These are phyloP conservation scores for Helogale parvula DNA, from an alignment of 2,113 vertebrate species.

Conservation along the genomic window DNA sequence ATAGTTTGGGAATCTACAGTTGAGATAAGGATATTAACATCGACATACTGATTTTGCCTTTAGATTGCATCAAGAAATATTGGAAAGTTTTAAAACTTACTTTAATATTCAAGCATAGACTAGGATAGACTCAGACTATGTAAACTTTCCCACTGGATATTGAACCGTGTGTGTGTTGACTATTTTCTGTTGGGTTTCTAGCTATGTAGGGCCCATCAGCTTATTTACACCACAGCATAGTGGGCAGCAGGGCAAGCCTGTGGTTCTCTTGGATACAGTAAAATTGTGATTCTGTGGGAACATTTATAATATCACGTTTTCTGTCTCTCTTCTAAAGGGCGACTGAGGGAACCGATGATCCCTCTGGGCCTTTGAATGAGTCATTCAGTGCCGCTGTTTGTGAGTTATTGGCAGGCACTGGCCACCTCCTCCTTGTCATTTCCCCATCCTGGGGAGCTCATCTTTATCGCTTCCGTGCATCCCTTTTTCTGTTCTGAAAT, in stretches of 20 bases:
- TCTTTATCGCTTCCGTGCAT: not conserved
- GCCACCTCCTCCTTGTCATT: not conserved
- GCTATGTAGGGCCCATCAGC: not conserved
- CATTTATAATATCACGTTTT: slow-evolving; percentile 40
- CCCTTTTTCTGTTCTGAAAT: not conserved
- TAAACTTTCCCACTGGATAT: not conserved
- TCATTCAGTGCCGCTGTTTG: not conserved
- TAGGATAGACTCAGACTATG: not conserved
- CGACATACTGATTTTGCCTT: not conserved
- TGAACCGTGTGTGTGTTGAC: not conserved
- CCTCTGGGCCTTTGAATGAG: slow-evolving; percentile 36
- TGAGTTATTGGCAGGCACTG: not conserved
- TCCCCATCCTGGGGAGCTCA: not conserved
- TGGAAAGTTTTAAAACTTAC: not conserved
- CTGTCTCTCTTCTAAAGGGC: slow-evolving; percentile 38
- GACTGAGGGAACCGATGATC: not conserved
- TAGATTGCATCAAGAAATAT: not conserved
- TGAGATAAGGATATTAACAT: not conserved
- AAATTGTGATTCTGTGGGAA: slow-evolving; percentile 56
- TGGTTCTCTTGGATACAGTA: not conserved
- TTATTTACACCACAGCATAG: not conserved
- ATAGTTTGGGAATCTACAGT: not conserved
- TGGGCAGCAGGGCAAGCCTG: not conserved
- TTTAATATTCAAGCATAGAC: not conserved
- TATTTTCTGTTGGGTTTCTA: not conserved